These are phyloP conservation scores for Hartigia nigra DNA, from an alignment of 2,888 invertebrate species.

Conservation along the genomic window DNA sequence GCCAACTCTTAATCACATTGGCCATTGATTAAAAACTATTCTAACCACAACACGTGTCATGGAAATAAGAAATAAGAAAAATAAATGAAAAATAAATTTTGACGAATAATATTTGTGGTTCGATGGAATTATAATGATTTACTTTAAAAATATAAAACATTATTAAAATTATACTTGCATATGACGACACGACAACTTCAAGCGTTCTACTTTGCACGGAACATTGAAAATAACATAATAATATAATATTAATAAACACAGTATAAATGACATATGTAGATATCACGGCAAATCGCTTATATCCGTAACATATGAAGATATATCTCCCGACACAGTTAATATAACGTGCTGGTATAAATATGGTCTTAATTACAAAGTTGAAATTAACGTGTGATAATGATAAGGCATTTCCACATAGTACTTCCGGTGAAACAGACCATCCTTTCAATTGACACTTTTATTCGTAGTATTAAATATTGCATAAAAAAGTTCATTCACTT, in stretches of 20 bases:
- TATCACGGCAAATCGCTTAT: conserved; percentile 41
- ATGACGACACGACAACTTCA: background rate
- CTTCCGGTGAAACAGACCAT: background rate
- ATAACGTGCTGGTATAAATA: conserved; percentile 31
- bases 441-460: background rate
- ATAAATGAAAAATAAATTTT: too few relatives aligned
- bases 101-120: background rate
- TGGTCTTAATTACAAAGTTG: conserved; percentile 33
- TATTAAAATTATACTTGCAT: background rate
- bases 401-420: conserved; percentile 14
- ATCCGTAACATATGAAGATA: conserved; percentile 21
- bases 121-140: background rate
- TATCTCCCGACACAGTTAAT: conserved; percentile 52
- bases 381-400: conserved; percentile 37
- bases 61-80: too few relatives aligned
- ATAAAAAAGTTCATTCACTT: background rate
- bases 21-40: too few relatives aligned
- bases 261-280: background rate
- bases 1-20: too few relatives aligned
- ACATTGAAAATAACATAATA: background rate
- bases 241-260: background rate
- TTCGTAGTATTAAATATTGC: background rate
- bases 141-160: background rate
- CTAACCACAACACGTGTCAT: too few relatives aligned
- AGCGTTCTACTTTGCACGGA: background rate